Evolutionary conservation across 53 echinoderm and acorn worm species (phyloP), one percentile per base, ranked within the genome.

Genomic region (Apostichopus leukothele): DNA sequence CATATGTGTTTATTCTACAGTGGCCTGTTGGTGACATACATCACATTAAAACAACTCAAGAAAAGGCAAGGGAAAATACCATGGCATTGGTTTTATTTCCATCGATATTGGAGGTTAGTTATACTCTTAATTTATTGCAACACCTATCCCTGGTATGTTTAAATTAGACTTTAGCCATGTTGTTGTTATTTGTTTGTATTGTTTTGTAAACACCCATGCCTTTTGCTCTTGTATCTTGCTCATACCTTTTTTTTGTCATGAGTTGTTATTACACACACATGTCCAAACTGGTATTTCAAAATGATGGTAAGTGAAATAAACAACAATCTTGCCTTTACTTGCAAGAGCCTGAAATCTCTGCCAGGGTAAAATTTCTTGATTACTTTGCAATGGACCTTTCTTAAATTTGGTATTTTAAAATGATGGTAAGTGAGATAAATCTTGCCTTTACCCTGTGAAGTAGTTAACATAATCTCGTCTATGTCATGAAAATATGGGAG

Each of bases 81-180:
- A 9, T 94, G 94, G 91, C 53, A 87, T 0, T 94, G 91, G 93
- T 98, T 95, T 80, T 95, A 95, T 79, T 94, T 98, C 25, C 95
- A 98, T 86, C 94, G 98, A 8, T 95, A 94, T 85, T 95, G 94
- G 94, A 94, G 98, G 98, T 98, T 90, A 51, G 91, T 13, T 63
- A 63, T 6, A 13, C 63, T 13, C 5, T 16, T 13, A 63, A 63
- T 6, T 63, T 63, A 13, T 7, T 63, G 11, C 63, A 63, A 63
- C 16, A 63, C 16, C 63, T 63, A 11, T 63, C 12, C 63, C 11
- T 16, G 16, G 11, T 0, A 0, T 9, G 16, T 13, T 13, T 0
- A 6, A 9, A 63, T 63, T 11, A 63, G 63, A 4, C 11, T 13
- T 4, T 7, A 13, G 63, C 9, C 11, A 11, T 13, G 16, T 63